A percentile compares a stretch with the other conserved stretches of the same genome.
These are phyloP conservation scores for Syngnathus scovelli DNA, from an alignment of 2,113 vertebrate species.

Conservation along the genomic window DNA sequence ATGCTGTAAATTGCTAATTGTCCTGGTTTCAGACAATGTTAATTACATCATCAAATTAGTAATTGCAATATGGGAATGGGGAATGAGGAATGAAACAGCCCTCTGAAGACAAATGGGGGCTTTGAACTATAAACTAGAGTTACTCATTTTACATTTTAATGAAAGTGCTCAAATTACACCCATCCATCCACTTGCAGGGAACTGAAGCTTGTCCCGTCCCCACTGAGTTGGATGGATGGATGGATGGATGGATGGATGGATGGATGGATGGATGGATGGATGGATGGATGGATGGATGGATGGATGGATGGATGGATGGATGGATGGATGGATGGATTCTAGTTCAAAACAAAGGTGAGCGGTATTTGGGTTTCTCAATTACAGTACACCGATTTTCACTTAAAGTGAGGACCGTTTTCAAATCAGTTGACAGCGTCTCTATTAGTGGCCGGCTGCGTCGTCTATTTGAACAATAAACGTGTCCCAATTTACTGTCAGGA, in stretches of 20 bases:
- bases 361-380: no score
- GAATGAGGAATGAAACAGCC: not conserved
- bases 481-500: not conserved
- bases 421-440: not conserved
- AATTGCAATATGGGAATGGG: not conserved
- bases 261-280: no score
- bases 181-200: not conserved
- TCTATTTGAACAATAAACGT: not conserved
- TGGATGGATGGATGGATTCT: no score
- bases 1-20: not conserved
- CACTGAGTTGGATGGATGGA: no score
- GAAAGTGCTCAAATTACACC: slow-evolving; percentile 11
- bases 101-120: slow-evolving; percentile 8
- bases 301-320: no score
- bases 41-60: slow-evolving; percentile 15
- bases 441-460: not conserved
- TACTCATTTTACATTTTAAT: slow-evolving; percentile 4
- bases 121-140: not conserved
- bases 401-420: not conserved
- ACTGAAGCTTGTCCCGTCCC: no score
- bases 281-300: no score
- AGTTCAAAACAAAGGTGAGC: no score
- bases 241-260: no score
- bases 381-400: no score
- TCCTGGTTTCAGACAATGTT: slow-evolving; percentile 7